Evolutionary conservation across 2,888 invertebrate genomes (phyloP).

Genomic region (Sphaerophoria taeniata): DNA sequence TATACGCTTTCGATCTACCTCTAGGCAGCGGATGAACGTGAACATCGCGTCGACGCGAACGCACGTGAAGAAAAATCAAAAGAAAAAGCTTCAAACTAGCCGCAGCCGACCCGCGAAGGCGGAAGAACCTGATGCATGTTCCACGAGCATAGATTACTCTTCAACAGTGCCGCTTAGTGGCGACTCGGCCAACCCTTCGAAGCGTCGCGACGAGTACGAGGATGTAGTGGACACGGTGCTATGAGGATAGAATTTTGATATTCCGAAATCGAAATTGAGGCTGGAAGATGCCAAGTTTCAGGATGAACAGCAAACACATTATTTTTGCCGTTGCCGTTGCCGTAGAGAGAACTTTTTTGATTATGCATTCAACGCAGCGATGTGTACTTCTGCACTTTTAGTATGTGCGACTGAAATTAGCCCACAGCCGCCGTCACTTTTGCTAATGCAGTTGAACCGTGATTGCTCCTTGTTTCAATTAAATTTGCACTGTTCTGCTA

Average conservation of each 20-base stretch:
- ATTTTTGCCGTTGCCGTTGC: background rate
- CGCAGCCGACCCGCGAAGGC: slow-evolving; percentile 42
- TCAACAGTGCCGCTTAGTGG: slow-evolving; percentile 20
- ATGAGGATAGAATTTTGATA: slow-evolving; percentile 61
- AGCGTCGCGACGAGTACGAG: background rate
- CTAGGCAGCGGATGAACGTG: slow-evolving; percentile 49
- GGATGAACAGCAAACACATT: slow-evolving; percentile 52
- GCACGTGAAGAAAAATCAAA: slow-evolving; percentile 31
- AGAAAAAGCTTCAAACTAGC: slow-evolving; percentile 45
- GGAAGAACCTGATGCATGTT: slow-evolving; percentile 63
- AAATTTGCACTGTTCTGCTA: slow-evolving; percentile 65
- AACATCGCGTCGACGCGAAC: background rate
- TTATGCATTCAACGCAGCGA: slow-evolving; percentile 82
- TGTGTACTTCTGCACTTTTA: slow-evolving; percentile 83
- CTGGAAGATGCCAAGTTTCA: slow-evolving; percentile 51
- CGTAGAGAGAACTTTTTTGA: slow-evolving; percentile 55
- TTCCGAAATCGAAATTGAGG: slow-evolving; percentile 37
- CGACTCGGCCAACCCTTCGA: slow-evolving; percentile 44
- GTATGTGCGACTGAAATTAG: slow-evolving; percentile 77
- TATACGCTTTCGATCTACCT: slow-evolving; percentile 10
- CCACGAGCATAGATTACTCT: slow-evolving; percentile 64
- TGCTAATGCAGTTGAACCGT: slow-evolving; percentile 73
- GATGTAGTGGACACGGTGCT: slow-evolving; percentile 20
- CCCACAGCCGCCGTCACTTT: slow-evolving; percentile 75
- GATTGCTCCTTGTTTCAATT: slow-evolving; percentile 76